Evolutionary conservation across 2,797 vertebrate genomes (phyloP), one percentile per base, ranked within the genome.

Genomic region (Halcyon chelicuti): DNA sequence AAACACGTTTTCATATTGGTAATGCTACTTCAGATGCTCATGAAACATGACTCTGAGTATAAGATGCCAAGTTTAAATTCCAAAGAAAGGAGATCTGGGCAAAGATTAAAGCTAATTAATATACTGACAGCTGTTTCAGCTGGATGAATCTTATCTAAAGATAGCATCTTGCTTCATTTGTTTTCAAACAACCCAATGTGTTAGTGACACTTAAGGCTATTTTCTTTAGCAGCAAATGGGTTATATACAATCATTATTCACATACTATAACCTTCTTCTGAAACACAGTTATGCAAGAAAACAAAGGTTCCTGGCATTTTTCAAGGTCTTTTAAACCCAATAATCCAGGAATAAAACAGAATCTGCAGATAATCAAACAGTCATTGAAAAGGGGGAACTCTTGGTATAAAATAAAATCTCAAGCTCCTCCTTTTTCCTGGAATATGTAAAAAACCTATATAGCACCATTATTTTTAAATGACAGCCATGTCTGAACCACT

Each of bases 41-140:
- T 16, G 22, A 79, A 88, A 87, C 2, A 8, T 23, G 58, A 65
- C 7, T 67, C 33, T 46, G 44, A 46, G 44, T 20, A 68, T 21
- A 37, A 85, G 23, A 42, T n/a, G 16, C 22, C 21, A 46, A 70
- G 88, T 76, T 82, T 90, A 76, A 96, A 97, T 92, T 80, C 11
- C 35, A 90, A 79, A 72, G 40, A 86, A 68, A 88, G 79, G 14
- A 79, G 68, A 52, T 61, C 58, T 88, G 71, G 46, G n/a, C 44
- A 70, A 93, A 95, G 47, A 94, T 91, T 84, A 66, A 87, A 74
- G 26, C 22, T 92, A 95, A 94, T 86, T 57, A 55, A 60, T 75
- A 80, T 62, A 93, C 51, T 88, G 83, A 88, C 93, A 93, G 22
- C 12, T 44, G 62, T 61, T 49, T 73, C 84, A 44, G 22, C 29